Percentiles rank a stretch among this genome's conserved stretches.
These are phyloP conservation scores for Athetis lepigone DNA, from an alignment of 2,888 invertebrate species.

Conservation along the genomic window DNA sequence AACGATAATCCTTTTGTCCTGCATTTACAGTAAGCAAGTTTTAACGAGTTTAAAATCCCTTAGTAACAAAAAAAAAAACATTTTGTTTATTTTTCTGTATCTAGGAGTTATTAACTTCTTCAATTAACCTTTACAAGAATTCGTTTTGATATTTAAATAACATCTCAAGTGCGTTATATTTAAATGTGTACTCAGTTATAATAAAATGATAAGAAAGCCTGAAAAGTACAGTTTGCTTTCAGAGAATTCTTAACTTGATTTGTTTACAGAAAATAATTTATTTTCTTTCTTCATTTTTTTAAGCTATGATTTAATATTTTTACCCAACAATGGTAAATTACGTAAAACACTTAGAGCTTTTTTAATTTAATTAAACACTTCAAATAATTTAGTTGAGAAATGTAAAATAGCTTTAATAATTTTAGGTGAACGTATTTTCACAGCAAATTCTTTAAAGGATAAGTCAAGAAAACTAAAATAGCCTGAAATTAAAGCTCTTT, in stretches of 20 bases:
- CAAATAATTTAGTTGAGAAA: constrained; percentile 5
- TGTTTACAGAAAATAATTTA: constrained; percentile 11
- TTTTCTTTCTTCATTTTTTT: constrained; percentile 27
- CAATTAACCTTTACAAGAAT: not conserved
- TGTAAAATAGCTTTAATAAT: constrained; percentile 18
- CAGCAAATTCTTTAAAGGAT: constrained; percentile 5
- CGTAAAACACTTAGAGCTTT: constrained; percentile 8
- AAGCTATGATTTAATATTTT: not conserved
- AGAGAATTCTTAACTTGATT: constrained; percentile 12
- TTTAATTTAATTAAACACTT: constrained; percentile 9
- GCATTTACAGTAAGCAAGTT: not conserved
- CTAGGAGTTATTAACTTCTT: not conserved
- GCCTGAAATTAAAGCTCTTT: constrained; percentile 9
- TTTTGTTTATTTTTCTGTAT: not conserved
- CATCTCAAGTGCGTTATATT: constrained; percentile 3
- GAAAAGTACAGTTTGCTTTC: constrained; percentile 13
- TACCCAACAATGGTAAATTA: constrained; percentile 1
- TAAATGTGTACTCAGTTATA: constrained; percentile 5
- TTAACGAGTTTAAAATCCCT: constrained; percentile 1
- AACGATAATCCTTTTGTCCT: not conserved
- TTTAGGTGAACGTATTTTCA: constrained; percentile 22
- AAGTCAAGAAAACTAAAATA: not conserved
- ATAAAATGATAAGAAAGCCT: constrained; percentile 3
- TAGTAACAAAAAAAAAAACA: not conserved
- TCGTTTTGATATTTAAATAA: constrained; percentile 5